Base-by-base conservation (phyloP, 1,140 invertebrate genomes). In the Venturia canescens region DNA sequence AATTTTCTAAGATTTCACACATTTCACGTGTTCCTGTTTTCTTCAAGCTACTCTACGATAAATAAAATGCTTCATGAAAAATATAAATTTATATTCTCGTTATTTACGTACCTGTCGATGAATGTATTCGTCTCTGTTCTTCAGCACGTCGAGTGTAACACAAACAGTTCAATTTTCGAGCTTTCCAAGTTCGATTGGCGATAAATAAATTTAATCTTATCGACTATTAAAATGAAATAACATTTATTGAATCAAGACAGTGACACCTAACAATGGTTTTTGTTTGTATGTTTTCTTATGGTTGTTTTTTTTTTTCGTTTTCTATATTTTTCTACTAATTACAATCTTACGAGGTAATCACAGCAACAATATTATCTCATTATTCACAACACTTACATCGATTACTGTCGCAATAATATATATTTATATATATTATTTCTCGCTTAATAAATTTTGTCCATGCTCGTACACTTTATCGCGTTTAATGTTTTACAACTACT, bases 331-430 rank as follows among this genome's bases (percentile, higher is more conserved):
- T 83, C 88, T 91, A 91, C 90, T 93, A 92, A 88, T 92, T 92
- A 92, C 92, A 92, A 92, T 90, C 90, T 92, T 92, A 92, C 44
- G 88, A 90, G 87, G 89, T 92, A 92, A 92, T 93, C 92, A 92
- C 91, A 93, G 91, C 91, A 92, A 93, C 91, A 92, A 92, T 91
- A 92, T 92, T 92, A 91, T 91, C 89, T 89, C 88, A 88, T 91
- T 92, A 91, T 92, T 92, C 91, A 92, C 91, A 92, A 92, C 91
- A 92, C 90, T 91, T 92, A 92, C 88, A 91, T 91, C 88, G 87
- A 91, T 92, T 91, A 91, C 90, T 91, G 89, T 87, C 90, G 90
- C 88, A 89, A 90, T 90, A 89, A 87, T 86, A 87, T 82, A 82
- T 87, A 82, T 83, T 79, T 81, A 78, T 86, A 81, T 82, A 89